A percentile compares a stretch with the other conserved stretches of the same genome.
phyloP scores from a whole-genome alignment of 2,797 vertebrate species.

The Bovichtus diacanthus region DNA sequence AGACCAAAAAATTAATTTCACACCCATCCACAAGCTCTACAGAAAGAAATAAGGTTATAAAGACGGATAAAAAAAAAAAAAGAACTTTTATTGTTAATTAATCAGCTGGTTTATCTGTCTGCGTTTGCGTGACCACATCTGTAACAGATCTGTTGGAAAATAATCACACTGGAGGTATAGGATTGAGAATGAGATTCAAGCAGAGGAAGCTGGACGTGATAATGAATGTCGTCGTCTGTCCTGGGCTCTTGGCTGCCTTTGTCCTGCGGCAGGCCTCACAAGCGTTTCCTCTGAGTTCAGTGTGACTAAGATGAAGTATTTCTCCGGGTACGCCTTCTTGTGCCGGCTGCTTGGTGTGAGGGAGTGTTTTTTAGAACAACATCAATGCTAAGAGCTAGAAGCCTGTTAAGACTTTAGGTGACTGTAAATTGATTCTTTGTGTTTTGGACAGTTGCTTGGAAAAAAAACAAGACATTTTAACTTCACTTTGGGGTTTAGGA shows the following conservation, averaged over 20 bases:
- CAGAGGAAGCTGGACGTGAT: conserved; percentile 67
- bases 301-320: conserved; percentile 52
- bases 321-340: conserved; percentile 20
- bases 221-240: conserved; percentile 70
- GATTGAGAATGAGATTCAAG: conserved; percentile 81
- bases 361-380: conserved; percentile 15
- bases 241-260: conserved; percentile 59
- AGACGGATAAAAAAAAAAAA: conserved; percentile 66
- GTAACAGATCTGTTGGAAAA: conserved; percentile 75
- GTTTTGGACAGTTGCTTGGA: background rate
- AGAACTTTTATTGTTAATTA: conserved; percentile 85
- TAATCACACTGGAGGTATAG: conserved; percentile 75
- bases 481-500: background rate
- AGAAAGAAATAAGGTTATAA: conserved; percentile 79
- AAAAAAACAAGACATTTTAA: background rate
- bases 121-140: conserved; percentile 70
- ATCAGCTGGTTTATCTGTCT: conserved; percentile 82
- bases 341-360: conserved; percentile 28
- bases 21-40: conserved; percentile 77
- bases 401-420: background rate
- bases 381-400: background rate
- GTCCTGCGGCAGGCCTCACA: conserved; percentile 57
- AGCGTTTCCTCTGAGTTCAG: conserved; percentile 32
- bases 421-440: background rate
- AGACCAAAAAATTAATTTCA: conserved; percentile 87